Base-by-base conservation (phyloP, 2,797 vertebrate genomes). In the Heteromormyrus szaboi region DNA sequence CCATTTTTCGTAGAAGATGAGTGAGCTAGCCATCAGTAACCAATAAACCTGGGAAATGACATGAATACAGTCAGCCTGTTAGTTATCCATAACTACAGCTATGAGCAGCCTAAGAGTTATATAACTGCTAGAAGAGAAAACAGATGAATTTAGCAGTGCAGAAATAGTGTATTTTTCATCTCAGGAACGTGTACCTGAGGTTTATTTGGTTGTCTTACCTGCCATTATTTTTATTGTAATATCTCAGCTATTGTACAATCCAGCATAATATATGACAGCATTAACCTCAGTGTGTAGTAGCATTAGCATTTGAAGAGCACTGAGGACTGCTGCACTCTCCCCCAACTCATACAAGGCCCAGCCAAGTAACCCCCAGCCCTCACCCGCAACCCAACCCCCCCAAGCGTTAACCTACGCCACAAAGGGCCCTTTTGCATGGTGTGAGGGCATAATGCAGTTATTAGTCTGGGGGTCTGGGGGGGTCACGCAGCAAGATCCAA, bases 391-490 rank as follows among this genome's bases (percentile, higher is more conserved):
- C 88, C 89, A 65, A 25, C 88, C 91, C 92, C 89, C 90, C 50
- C 89, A 91, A 90, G 89, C 90, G 89, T 90, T 89, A 89, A 90
- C 90, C 89, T 90, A 87, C 65, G n/a, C 87, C 91, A 93, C 92
- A 93, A 93, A 93, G 91, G 92, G 89, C 85, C 89, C 92, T 92
- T 93, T 93, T 93, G 92, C 91, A 92, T 91, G 88, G 91, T 93
- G 91, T 90, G 90, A 92, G 91, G 89, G 88, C 90, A 92, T 92
- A 93, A 93, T 92, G 91, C 90, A 90, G 92, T 92, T 93, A 92
- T 92, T 92, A 92, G 92, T 91, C 92, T 90, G 91, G 89, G 89
- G 91, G 90, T 89, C 91, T 88, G 89, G 89, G 87, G 90, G 91
- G 91, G 91, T 92, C 91, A 92, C 81, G 89, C 88, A 83, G 89